Conservation (phyloP, 1,140 invertebrate genomes). For the Batillaria attramentaria region DNA sequence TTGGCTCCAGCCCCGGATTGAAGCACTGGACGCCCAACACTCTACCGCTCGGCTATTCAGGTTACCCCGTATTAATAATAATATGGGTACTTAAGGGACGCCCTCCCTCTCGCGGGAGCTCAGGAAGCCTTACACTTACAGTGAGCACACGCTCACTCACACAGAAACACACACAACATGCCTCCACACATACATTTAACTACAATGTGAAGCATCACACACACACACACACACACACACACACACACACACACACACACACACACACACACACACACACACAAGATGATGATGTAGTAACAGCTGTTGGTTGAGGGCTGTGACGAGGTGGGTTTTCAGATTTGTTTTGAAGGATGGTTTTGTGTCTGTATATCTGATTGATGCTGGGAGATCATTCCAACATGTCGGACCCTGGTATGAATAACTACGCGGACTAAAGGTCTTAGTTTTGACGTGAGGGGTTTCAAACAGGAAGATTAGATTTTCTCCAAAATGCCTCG, state of each 20-base stretch:
- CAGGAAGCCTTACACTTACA: background rate
- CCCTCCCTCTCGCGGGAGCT: background rate
- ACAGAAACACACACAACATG: background rate
- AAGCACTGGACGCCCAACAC: too few relatives aligned
- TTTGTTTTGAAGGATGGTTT: too few relatives aligned
- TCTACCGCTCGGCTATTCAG: background rate
- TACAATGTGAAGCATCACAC: too few relatives aligned
- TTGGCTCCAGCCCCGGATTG: too few relatives aligned
- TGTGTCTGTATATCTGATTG: too few relatives aligned
- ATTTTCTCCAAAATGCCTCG: too few relatives aligned
- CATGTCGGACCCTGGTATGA: too few relatives aligned
- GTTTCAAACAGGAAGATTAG: background rate
- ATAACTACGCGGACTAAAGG: too few relatives aligned
- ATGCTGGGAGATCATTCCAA: too few relatives aligned
- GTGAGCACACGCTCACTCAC: background rate
- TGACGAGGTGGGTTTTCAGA: too few relatives aligned
- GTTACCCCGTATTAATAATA: background rate
- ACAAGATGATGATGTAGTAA: background rate
- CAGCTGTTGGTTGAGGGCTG: too few relatives aligned
- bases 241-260: background rate
- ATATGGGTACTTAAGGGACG: background rate
- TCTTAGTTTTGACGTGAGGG: background rate
- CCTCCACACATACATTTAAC: too few relatives aligned
- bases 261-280: background rate
- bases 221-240: background rate